These are phyloP conservation scores for Rhynchonycteris naso DNA, from an alignment of 2,797 vertebrate genomes.

Conservation along the genomic window DNA sequence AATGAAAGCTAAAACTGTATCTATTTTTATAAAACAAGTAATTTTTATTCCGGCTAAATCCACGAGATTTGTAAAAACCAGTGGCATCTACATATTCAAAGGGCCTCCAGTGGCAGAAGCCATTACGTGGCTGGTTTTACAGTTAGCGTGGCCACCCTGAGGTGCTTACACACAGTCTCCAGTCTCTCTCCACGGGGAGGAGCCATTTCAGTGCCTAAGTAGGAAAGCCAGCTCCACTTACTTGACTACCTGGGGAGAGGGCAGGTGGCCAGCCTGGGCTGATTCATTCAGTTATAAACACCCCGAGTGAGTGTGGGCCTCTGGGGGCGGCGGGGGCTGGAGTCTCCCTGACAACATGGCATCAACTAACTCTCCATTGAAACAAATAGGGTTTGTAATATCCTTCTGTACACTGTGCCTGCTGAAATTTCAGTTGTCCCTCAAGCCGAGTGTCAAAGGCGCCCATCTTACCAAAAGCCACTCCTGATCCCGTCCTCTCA, in stretches of 20 bases:
- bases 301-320: not conserved
- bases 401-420: not conserved
- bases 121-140: constrained; percentile 43
- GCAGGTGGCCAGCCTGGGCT: not conserved
- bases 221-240: constrained; percentile 59
- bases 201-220: constrained; percentile 59
- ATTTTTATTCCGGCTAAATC: constrained; percentile 74
- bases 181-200: constrained; percentile 43
- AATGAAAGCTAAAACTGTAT: constrained; percentile 56
- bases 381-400: constrained; percentile 18
- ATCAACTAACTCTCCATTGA: constrained; percentile 10
- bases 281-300: constrained; percentile 57
- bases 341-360: constrained; percentile 48
- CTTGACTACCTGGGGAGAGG: constrained; percentile 44
- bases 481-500: not conserved
- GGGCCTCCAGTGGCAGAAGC: constrained; percentile 44
- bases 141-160: constrained; percentile 31
- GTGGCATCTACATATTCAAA: constrained; percentile 53
- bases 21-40: constrained; percentile 63
- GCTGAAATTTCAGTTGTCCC: constrained; percentile 37
- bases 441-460: not conserved
- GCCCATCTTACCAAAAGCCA: not conserved
- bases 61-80: constrained; percentile 70
- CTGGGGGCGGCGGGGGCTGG: not conserved
- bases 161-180: constrained; percentile 40